These are phyloP conservation scores for Bombyx huttoni DNA, from an alignment of 2,888 invertebrate species.

Conservation along the genomic window DNA sequence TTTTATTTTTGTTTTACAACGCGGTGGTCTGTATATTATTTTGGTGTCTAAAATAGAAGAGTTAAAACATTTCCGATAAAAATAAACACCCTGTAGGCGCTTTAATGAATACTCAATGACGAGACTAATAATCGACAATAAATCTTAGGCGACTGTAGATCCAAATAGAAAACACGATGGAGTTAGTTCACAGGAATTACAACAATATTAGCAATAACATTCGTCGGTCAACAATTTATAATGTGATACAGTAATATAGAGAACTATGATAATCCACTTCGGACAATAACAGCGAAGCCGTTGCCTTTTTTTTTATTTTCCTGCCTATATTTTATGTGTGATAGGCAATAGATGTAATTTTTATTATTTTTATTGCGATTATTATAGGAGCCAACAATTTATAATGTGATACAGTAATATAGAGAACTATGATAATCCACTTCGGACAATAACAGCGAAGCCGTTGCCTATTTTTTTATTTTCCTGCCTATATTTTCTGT, in stretches of 20 bases:
- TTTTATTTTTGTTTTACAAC: neutral
- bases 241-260: neutral
- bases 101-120: neutral
- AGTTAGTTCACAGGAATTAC: conserved; percentile 1
- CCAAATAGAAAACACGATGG: neutral
- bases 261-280: too few relatives aligned
- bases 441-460: too few relatives aligned
- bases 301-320: too few relatives aligned
- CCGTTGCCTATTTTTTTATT: too few relatives aligned
- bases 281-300: too few relatives aligned
- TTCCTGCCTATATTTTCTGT: too few relatives aligned
- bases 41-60: neutral
- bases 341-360: too few relatives aligned
- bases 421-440: too few relatives aligned
- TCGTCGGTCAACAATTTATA: conserved; percentile 15
- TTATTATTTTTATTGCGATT: too few relatives aligned
- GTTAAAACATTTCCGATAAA: neutral
- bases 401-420: conserved; percentile 2
- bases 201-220: conserved; percentile 19
- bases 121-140: neutral
- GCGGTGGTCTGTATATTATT: neutral
- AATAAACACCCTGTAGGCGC: neutral
- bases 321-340: too few relatives aligned
- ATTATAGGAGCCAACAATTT: conserved; percentile 16
- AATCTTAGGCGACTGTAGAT: conserved; percentile 4